phyloP scores from a whole-genome alignment of 2,888 invertebrate species.

The Colletes collaris region DNA sequence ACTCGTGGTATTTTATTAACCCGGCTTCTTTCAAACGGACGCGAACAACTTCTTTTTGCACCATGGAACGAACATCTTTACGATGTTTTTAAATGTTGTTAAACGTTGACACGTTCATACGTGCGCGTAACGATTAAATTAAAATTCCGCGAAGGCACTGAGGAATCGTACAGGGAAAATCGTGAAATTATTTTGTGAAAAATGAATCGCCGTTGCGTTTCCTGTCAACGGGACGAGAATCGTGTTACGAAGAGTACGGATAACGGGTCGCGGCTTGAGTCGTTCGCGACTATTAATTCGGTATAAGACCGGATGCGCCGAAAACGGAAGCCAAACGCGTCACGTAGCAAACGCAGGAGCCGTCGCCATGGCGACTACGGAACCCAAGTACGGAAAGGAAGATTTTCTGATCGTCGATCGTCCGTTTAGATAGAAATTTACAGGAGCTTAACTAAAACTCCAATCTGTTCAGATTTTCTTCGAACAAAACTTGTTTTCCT shows the following conservation, averaged over 20 bases:
- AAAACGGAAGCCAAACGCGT: constrained; percentile 74
- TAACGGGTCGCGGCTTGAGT: constrained; percentile 58
- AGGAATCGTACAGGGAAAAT: too few species aligned
- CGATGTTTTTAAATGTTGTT: too few species aligned
- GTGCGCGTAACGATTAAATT: too few species aligned
- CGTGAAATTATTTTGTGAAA: constrained; percentile 27
- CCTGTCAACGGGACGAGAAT: constrained; percentile 29
- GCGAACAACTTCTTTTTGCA: too few species aligned
- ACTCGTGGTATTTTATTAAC: not conserved
- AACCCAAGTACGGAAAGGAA: constrained; percentile 18
- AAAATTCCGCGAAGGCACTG: too few species aligned
- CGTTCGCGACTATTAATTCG: constrained; percentile 58
- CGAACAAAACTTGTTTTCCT: too few species aligned
- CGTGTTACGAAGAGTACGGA: constrained; percentile 40
- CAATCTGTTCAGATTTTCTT: too few species aligned
- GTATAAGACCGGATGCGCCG: constrained; percentile 69
- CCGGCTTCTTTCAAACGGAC: not conserved
- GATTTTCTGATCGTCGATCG: not conserved
- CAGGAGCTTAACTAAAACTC: too few species aligned
- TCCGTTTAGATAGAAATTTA: too few species aligned
- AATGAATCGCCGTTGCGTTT: constrained; percentile 44
- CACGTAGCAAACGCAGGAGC: constrained; percentile 62
- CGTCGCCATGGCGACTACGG: constrained; percentile 7
- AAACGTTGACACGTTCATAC: too few species aligned
- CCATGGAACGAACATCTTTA: too few species aligned